These are phyloP conservation scores for Anas georgica DNA, from an alignment of 2,797 vertebrate species.

Conservation along the genomic window DNA sequence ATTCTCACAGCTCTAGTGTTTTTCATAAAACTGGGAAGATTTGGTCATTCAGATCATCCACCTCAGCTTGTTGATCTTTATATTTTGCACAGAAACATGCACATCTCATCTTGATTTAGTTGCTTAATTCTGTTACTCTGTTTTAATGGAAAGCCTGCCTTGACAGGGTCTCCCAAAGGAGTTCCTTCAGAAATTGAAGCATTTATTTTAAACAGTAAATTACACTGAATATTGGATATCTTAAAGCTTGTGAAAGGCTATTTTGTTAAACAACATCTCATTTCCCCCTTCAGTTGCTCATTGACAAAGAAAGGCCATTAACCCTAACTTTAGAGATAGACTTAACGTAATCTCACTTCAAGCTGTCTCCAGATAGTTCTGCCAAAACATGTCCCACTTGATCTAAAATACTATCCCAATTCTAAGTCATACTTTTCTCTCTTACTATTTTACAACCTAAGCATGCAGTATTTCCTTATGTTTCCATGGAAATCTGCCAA, in stretches of 20 bases:
- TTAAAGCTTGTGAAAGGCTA: not conserved
- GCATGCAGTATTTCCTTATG: not conserved
- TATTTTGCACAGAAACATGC: not conserved
- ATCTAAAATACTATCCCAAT: not conserved
- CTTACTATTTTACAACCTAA: not conserved
- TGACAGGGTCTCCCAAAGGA: not conserved
- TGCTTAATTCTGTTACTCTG: not conserved
- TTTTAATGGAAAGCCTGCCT: not conserved
- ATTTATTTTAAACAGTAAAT: not conserved
- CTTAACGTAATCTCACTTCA: not conserved
- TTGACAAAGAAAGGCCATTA: conserved; percentile 24
- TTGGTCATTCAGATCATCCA: not conserved
- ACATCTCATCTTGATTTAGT: not conserved
- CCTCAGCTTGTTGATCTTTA: not conserved
- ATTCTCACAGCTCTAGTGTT: not conserved
- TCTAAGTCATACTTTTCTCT: not conserved
- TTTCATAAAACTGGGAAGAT: not conserved
- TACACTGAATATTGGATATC: not conserved
- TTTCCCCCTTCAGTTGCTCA: not conserved
- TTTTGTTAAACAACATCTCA: not conserved
- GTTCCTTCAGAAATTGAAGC: not conserved
- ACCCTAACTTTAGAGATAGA: not conserved
- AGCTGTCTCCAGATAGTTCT: not conserved
- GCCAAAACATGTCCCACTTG: not conserved
- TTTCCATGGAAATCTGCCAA: conserved; percentile 3